phyloP scores from a whole-genome alignment of 2,797 vertebrate species.

The Rallus crepitans region DNA sequence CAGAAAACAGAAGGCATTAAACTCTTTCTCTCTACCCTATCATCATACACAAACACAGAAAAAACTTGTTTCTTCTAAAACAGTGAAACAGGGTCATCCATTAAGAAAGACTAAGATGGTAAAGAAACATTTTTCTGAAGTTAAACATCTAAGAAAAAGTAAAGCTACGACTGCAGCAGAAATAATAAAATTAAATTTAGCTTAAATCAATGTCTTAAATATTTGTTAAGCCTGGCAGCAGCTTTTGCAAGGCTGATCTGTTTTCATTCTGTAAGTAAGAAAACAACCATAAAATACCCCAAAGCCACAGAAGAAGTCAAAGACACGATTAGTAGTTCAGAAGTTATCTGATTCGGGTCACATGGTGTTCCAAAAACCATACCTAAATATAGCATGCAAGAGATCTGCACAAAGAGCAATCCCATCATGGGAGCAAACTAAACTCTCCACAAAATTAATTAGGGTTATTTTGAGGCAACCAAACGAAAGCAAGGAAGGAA shows the following conservation, averaged over 20 bases:
- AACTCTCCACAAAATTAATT: slow-evolving; percentile 67
- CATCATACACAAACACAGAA: not conserved
- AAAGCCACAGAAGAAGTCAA: slow-evolving; percentile 34
- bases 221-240: not conserved
- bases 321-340: slow-evolving; percentile 62
- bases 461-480: slow-evolving; percentile 58
- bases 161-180: not conserved
- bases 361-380: slow-evolving; percentile 70
- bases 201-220: not conserved
- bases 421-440: slow-evolving; percentile 61
- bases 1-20: not conserved
- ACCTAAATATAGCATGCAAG: slow-evolving; percentile 68
- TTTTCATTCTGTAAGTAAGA: not conserved
- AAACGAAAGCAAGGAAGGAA: not conserved
- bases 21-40: not conserved
- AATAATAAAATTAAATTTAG: not conserved
- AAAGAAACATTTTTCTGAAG: not conserved
- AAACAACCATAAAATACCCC: slow-evolving; percentile 48
- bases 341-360: slow-evolving; percentile 72
- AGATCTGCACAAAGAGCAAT: slow-evolving; percentile 54
- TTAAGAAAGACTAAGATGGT: not conserved
- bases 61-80: not conserved
- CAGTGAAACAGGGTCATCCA: not conserved
- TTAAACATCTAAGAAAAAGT: not conserved
- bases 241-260: not conserved